Conservation (phyloP, 2,888 invertebrate genomes). For the Agonopterix heracliana region DNA sequence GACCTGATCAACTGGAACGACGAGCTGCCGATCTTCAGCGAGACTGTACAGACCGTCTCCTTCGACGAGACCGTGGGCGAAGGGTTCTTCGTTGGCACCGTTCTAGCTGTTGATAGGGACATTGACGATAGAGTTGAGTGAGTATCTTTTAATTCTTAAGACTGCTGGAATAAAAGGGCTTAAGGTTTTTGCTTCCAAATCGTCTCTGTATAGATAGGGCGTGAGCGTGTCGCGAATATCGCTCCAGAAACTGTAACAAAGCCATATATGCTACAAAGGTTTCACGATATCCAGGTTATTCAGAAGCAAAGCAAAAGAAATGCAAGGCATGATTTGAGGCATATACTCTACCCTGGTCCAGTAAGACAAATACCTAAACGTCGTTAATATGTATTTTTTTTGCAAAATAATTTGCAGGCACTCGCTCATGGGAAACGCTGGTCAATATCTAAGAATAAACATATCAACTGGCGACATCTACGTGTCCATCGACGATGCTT, state of each 20-base stretch:
- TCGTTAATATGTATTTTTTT: background rate
- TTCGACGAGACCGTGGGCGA: conserved; percentile 75
- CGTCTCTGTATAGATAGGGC: too few species aligned
- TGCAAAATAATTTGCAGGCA: conserved; percentile 50
- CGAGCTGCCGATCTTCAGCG: conserved; percentile 78
- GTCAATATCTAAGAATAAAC: conserved; percentile 64
- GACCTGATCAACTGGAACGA: conserved; percentile 82
- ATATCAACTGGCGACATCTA: conserved; percentile 72
- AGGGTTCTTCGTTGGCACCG: conserved; percentile 63
- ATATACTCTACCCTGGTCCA: too few species aligned
- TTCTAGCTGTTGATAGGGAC: conserved; percentile 79
- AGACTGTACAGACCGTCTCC: conserved; percentile 39
- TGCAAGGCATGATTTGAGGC: too few species aligned
- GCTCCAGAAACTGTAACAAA: too few species aligned
- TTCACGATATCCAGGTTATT: too few species aligned
- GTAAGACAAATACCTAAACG: too few species aligned
- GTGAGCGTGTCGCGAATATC: too few species aligned
- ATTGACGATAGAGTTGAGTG: conserved; percentile 76
- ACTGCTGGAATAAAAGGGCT: background rate
- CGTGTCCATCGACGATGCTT: conserved; percentile 69
- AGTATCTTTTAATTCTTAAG: conserved; percentile 16
- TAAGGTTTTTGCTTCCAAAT: too few species aligned
- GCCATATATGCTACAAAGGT: too few species aligned
- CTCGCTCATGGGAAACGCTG: conserved; percentile 67
- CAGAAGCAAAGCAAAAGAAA: too few species aligned